Evolutionary conservation across 2,888 invertebrate genomes (phyloP), one percentile per base, ranked within the genome.

Genomic region (Drosophila paramelanica): DNA sequence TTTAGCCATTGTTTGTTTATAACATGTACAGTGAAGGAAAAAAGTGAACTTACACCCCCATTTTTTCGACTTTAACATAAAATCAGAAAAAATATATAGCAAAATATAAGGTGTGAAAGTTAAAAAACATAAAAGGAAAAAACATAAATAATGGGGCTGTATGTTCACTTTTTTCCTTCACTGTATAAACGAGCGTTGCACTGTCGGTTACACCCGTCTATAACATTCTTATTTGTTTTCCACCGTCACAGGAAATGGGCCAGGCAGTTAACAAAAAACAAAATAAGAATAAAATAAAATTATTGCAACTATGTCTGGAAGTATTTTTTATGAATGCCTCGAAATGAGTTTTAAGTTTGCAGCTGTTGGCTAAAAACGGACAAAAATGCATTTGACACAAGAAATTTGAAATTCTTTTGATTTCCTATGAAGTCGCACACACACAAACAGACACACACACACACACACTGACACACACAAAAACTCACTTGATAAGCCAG

Each of bases 201-300:
- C 10, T 31, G 10, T 31, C 31, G 10, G 31, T 31, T 10, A 10
- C 10, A 10, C 31, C 31, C 31, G 31, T 10, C 31, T 31, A 10
- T 10, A 31, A 10, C 31, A 10, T 31, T 31, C 31, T 43, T 39
- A 13, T 61, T 53, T 61, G 27, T 41, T 43, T n/a, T 49, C 55
- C 13, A 38, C 14, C 27, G 51, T 41, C 33, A 47, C 51, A 82
- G 83, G 83, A 88, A 85, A 79, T 74, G 82, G 69, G 49, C 50
- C 43, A 45, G 64, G 52, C 71, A 56, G 66, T 75, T 49, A 65
- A 80, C 6, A 31, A 31, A 31, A 31, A 8, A 8, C 1, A 3
- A 8, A 31, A 31, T 23, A 23, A 23, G 17, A 17, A 17, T 17
- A 17, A 17, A 17, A 17, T 4, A 23, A 23, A 4, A 23, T 23